Percentiles rank a stretch among this genome's conserved stretches.
These are phyloP conservation scores for Paragorgia papillata DNA, from an alignment of 92 coral and sea anemone genomes.

Conservation along the genomic window DNA sequence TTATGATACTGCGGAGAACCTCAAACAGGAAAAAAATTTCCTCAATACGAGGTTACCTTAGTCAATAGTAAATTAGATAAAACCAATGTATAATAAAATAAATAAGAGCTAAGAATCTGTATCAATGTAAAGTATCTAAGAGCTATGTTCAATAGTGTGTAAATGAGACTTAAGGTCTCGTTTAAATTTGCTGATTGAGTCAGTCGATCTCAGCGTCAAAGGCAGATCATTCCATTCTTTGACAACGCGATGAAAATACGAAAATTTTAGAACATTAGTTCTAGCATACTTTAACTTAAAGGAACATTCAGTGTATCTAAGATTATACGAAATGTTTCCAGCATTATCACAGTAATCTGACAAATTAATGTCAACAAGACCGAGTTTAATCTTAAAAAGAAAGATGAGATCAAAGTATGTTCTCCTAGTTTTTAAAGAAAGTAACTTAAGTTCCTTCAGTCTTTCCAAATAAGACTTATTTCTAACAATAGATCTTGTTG, in stretches of 20 bases:
- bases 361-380: slow-evolving; percentile 3
- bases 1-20: no score
- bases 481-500: slow-evolving; percentile 13
- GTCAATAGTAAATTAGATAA: no score
- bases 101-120: no score
- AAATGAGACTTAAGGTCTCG: slow-evolving; percentile 11
- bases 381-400: slow-evolving; percentile 28
- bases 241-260: slow-evolving; percentile 25
- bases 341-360: slow-evolving; percentile 1
- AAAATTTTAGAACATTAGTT: slow-evolving; percentile 4
- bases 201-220: neutral
- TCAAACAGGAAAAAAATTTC: no score
- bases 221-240: slow-evolving; percentile 14
- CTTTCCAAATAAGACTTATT: slow-evolving; percentile 31
- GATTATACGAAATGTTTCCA: slow-evolving; percentile 2
- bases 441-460: slow-evolving; percentile 36
- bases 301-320: neutral
- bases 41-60: no score
- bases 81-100: no score
- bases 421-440: slow-evolving; percentile 34
- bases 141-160: neutral
- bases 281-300: neutral
- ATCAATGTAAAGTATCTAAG: no score
- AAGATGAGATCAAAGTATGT: slow-evolving; percentile 2
- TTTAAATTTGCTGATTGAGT: neutral